These are phyloP conservation scores for Trichogramma evanescens DNA, from an alignment of 2,888 invertebrate species.

Conservation along the genomic window DNA sequence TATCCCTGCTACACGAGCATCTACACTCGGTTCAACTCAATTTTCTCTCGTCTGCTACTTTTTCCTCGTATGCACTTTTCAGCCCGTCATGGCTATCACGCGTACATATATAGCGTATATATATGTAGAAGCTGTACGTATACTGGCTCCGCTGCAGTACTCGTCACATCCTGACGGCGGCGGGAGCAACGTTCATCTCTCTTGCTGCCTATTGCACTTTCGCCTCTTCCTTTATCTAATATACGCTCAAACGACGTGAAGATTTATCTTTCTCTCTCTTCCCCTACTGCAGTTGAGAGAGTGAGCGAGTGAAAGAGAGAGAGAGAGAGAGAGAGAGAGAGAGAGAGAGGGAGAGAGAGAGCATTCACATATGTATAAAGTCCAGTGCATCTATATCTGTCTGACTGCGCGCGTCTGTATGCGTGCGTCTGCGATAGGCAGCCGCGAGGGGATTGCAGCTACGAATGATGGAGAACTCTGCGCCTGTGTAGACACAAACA, in stretches of 20 bases:
- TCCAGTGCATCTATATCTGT: too few relatives aligned
- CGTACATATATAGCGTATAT: background rate
- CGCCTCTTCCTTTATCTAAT: constrained; percentile 27
- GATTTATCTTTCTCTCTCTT: constrained; percentile 36
- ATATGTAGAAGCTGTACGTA: too few relatives aligned
- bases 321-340: constrained; percentile 6
- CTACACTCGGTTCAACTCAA: constrained; percentile 1
- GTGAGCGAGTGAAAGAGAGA: constrained; percentile 8
- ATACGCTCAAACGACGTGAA: constrained; percentile 38
- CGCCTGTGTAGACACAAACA: too few relatives aligned
- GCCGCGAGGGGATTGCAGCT: too few relatives aligned
- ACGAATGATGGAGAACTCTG: too few relatives aligned
- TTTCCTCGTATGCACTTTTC: constrained; percentile 11
- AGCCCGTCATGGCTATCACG: constrained; percentile 5
- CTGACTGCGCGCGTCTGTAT: too few relatives aligned
- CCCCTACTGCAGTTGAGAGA: constrained; percentile 9
- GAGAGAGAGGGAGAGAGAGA: background rate
- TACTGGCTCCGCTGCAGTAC: background rate
- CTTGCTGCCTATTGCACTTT: constrained; percentile 21
- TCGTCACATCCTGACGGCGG: background rate
- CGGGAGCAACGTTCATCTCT: constrained; percentile 18
- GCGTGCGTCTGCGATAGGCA: too few relatives aligned
- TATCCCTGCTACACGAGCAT: constrained; percentile 17
- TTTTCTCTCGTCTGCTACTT: constrained; percentile 5
- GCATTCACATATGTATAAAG: background rate